phyloP scores from a whole-genome alignment of 2,797 vertebrate genomes.

The Peromyscus melanophrys region DNA sequence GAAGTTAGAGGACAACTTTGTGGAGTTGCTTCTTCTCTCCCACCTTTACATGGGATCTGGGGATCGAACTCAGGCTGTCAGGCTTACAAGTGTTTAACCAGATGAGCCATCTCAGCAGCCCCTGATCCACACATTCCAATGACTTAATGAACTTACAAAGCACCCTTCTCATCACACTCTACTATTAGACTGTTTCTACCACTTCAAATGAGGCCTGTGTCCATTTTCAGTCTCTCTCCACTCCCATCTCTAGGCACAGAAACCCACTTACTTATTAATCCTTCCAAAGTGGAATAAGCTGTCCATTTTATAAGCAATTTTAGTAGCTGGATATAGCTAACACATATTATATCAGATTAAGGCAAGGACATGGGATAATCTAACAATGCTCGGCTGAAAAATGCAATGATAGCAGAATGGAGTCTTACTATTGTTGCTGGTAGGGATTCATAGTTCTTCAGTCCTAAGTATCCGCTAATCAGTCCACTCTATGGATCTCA shows the following conservation, averaged over 20 bases:
- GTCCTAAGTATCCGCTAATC: background rate
- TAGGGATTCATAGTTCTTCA: background rate
- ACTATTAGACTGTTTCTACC: conserved; percentile 30
- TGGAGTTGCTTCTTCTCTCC: background rate
- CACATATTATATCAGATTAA: conserved; percentile 20
- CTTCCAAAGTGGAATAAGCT: conserved; percentile 38
- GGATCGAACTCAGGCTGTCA: background rate
- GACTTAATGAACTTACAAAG: conserved; percentile 26
- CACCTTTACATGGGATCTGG: background rate
- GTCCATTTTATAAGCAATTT: conserved; percentile 23
- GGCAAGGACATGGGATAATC: background rate
- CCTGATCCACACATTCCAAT: conserved; percentile 11
- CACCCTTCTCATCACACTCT: background rate
- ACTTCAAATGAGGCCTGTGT: background rate
- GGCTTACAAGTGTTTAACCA: background rate
- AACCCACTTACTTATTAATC: background rate
- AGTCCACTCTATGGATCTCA: background rate
- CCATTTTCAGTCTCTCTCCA: background rate
- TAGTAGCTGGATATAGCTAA: background rate
- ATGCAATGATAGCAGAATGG: background rate
- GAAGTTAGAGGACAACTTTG: background rate
- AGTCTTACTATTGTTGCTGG: background rate
- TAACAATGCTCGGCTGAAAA: conserved; percentile 18
- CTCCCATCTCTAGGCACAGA: background rate
- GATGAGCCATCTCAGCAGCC: background rate